Percentiles rank a stretch among this genome's conserved stretches.
Evolutionary conservation across 2,888 invertebrate genomes (phyloP).

Genomic region (Ophion slaviceki): DNA sequence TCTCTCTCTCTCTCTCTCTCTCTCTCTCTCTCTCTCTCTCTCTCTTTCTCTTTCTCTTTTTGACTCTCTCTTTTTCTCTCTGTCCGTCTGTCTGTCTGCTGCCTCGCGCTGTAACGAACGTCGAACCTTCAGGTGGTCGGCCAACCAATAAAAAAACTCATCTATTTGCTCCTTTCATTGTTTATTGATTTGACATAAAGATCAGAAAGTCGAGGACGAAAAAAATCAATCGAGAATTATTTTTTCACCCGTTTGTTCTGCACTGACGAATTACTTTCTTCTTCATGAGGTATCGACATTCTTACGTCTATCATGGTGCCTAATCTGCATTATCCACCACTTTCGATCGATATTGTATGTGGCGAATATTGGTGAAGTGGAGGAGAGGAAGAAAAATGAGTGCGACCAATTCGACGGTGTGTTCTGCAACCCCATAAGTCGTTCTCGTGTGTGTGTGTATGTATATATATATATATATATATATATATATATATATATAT

Average conservation of each 20-base stretch:
- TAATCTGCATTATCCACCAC: too few species aligned
- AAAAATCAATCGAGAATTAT: too few species aligned
- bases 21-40: neutral
- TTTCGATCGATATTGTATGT: too few species aligned
- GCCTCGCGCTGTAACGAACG: too few species aligned
- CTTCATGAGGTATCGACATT: neutral
- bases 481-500: neutral
- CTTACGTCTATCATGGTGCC: neutral
- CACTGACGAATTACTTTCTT: neutral
- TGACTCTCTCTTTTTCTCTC: too few species aligned
- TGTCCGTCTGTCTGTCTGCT: too few species aligned
- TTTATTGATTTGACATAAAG: too few species aligned
- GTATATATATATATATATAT: neutral
- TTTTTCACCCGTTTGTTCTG: neutral
- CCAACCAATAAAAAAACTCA: neutral
- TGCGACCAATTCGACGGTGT: constrained; percentile 10
- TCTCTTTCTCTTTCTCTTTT: too few species aligned
- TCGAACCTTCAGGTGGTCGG: neutral
- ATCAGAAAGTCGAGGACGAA: too few species aligned
- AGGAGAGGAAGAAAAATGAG: constrained; percentile 1
- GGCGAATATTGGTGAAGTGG: neutral
- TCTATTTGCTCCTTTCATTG: too few species aligned
- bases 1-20: too few species aligned
- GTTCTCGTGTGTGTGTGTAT: neutral
- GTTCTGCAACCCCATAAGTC: constrained; percentile 42